Evolutionary conservation across 2,113 vertebrate species (phyloP).

Genomic region (Neofelis nebulosa): DNA sequence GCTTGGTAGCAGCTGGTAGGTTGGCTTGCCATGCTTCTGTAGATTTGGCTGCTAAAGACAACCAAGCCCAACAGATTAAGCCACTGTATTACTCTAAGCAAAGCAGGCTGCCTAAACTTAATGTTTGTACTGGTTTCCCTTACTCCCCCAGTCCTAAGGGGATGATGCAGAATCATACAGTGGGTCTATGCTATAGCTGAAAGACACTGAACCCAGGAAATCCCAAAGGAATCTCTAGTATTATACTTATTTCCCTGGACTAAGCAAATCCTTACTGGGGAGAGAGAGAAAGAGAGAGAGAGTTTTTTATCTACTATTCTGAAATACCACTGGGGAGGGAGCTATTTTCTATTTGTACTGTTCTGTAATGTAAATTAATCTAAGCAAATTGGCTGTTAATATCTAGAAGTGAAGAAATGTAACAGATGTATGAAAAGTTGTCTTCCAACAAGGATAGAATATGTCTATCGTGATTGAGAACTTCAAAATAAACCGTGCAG

Average conservation of each 20-base stretch:
- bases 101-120: neutral
- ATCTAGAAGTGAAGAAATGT: neutral
- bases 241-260: neutral
- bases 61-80: neutral
- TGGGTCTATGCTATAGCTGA: neutral
- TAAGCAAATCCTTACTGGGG: neutral
- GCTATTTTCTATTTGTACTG: neutral
- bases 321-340: neutral
- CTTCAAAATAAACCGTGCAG: neutral
- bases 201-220: neutral
- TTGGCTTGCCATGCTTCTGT: neutral
- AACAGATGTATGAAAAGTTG: neutral
- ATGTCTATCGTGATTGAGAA: neutral
- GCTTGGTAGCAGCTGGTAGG: neutral
- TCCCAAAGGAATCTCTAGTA: neutral
- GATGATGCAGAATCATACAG: rapidly evolving
- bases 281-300: neutral
- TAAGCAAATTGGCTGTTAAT: neutral
- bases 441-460: neutral
- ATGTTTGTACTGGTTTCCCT: neutral
- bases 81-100: neutral
- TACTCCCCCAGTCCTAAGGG: rapidly evolving
- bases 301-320: neutral
- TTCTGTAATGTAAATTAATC: neutral
- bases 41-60: neutral